Conservation (phyloP, 92 coral and sea anemone species). For the Zoanthus gigantus region DNA sequence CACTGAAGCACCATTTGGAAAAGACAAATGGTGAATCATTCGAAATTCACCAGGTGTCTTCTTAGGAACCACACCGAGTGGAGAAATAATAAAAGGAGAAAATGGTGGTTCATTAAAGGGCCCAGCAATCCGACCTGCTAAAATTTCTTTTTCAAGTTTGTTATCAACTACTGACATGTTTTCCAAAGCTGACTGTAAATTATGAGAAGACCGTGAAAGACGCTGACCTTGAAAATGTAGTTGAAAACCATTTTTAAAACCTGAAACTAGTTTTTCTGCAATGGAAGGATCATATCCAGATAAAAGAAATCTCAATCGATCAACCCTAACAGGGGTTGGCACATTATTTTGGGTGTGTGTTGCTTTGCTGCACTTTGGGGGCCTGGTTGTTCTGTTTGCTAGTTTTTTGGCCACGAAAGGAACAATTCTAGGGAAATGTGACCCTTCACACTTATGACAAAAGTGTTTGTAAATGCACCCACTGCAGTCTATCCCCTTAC, state of each 20-base stretch:
- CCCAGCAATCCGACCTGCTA: conserved; percentile 7
- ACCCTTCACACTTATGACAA: conserved; percentile 63
- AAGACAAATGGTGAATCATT: conserved; percentile 68
- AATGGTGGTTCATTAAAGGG: conserved; percentile 63
- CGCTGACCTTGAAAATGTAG: conserved; percentile 57
- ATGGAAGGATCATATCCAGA: conserved; percentile 50
- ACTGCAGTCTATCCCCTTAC: conserved; percentile 45
- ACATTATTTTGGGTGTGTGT: conserved; percentile 32
- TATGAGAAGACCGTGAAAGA: conserved; percentile 17
- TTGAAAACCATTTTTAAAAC: conserved; percentile 64
- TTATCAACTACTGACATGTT: too few species aligned
- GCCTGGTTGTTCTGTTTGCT: too few species aligned
- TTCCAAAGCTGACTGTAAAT: conserved; percentile 20
- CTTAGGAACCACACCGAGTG: conserved; percentile 73
- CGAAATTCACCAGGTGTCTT: conserved; percentile 68
- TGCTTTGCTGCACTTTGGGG: conserved; percentile 13
- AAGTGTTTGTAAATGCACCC: conserved; percentile 64
- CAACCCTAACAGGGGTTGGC: conserved; percentile 72
- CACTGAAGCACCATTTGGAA: conserved; percentile 71
- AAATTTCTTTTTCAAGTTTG: too few species aligned
- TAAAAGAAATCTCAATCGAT: conserved; percentile 28
- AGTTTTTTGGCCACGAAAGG: conserved; percentile 51
- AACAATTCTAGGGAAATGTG: conserved; percentile 52
- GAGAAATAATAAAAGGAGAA: conserved; percentile 60
- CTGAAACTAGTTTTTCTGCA: conserved; percentile 42